A percentile compares a stretch with the other conserved stretches of the same genome.
phyloP scores from a whole-genome alignment of 2,113 vertebrate species.

The Alligator sinensis region DNA sequence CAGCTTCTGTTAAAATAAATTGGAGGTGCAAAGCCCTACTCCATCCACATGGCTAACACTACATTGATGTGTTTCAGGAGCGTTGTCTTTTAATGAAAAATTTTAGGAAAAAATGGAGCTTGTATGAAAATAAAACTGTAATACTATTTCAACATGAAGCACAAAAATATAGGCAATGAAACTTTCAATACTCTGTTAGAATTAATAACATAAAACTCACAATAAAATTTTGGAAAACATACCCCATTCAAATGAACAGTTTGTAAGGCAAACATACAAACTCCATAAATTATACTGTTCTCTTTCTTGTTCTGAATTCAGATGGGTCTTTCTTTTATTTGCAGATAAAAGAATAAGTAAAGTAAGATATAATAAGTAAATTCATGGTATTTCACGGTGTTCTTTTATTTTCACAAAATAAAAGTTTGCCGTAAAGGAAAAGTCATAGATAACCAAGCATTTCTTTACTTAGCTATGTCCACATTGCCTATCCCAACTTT shows the following conservation, averaged over 20 bases:
- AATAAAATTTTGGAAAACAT: not conserved
- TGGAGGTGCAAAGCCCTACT: not conserved
- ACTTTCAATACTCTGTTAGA: not conserved
- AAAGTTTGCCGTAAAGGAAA: fast-evolving
- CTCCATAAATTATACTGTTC: not conserved
- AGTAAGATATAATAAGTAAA: not conserved
- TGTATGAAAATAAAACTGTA: not conserved
- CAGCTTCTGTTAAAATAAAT: conserved; percentile 3
- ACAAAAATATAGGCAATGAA: not conserved
- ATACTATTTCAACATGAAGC: not conserved
- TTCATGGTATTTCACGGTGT: not conserved
- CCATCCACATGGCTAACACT: not conserved
- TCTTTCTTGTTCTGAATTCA: not conserved
- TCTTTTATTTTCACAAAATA: not conserved
- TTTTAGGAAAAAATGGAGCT: not conserved
- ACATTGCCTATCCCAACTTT: not conserved
- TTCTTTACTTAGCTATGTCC: not conserved
- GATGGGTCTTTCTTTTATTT: conserved; percentile 41
- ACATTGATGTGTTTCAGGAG: conserved; percentile 15
- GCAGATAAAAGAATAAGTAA: not conserved
- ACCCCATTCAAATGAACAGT: not conserved
- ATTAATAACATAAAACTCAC: not conserved
- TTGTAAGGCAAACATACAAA: not conserved
- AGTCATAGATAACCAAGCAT: not conserved
- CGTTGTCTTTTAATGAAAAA: not conserved